Evolutionary conservation across 2,797 vertebrate genomes (phyloP).

Genomic region (Cossypha niveicapilla): DNA sequence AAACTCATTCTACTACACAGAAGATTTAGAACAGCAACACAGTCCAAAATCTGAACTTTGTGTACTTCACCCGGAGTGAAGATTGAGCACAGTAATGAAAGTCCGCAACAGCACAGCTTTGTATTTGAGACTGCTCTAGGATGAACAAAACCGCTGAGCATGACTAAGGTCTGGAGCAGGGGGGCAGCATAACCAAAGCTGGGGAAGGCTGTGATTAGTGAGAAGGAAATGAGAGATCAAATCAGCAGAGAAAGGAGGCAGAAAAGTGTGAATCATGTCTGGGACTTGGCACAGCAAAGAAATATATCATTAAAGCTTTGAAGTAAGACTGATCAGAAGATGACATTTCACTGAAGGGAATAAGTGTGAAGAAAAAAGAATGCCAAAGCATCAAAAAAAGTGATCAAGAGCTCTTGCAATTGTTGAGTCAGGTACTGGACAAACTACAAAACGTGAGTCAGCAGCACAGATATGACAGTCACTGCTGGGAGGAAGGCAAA

Average conservation of each 20-base stretch:
- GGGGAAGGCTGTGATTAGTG: neutral
- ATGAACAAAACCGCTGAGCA: constrained; percentile 30
- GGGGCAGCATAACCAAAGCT: constrained; percentile 54
- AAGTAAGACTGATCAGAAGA: neutral
- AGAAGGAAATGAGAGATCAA: constrained; percentile 8
- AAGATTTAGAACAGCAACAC: neutral
- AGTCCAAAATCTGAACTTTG: neutral
- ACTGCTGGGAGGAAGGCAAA: neutral
- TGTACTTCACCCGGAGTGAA: neutral
- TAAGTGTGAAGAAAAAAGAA: neutral
- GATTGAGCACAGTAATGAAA: neutral
- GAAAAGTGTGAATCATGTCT: neutral
- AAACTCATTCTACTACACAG: neutral
- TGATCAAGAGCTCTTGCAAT: neutral
- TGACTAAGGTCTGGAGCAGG: constrained; percentile 55
- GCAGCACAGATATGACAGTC: neutral
- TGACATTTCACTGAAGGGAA: neutral
- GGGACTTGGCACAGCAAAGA: neutral
- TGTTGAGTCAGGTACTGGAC: neutral
- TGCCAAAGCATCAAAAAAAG: neutral
- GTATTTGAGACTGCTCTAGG: neutral
- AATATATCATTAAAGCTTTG: neutral
- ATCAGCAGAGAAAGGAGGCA: neutral
- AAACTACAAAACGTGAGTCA: neutral
- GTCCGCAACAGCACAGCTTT: neutral